Base-by-base conservation (phyloP, 2,113 vertebrate genomes). In the Egretta garzetta region DNA sequence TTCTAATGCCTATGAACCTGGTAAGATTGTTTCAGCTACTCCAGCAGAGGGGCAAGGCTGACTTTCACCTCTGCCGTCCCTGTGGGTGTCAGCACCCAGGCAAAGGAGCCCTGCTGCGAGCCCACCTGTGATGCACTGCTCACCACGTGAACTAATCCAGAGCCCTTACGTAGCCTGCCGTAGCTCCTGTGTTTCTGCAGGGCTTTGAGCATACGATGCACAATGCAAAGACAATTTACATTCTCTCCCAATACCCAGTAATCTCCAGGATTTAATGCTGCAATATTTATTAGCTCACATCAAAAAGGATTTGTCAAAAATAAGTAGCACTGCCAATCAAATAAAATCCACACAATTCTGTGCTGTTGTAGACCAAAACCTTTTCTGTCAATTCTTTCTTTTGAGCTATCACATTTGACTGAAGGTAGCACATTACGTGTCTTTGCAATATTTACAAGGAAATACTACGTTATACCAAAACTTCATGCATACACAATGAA, bases 301-400 rank as follows among this genome's bases (percentile, higher is more conserved):
- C 81, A 88, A 37, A 91, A 93, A 53, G 62, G 90, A 95, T 93
- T 95, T 93, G 45, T 88, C 77, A 82, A 73, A 94, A 94, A 58
- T 73, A 82, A 75, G 68, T 37, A 88, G 58, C 0, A 0, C 43
- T 88, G 92, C 30, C 87, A 86, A 64, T 80, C 74, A 91, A 63
- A 76, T 27, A 8, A 90, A 90, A 86, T 58, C 39, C 53, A 80
- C 49, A n/a, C 47, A 39, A 56, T 45, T 88, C 28, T 19, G 50
- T 63, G 28, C 63, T 90, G 16, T 13, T 80, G 45, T 14, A 77
- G 45, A 39, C 3, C 18, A 14, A 59, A 82, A 21, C 6, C 41
- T 66, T 14, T 53, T 13, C 79, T 47, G 8, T 18, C 63, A 52
- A 26, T 49, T 70, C 47, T 17, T 23, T 56, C 66, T 73, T 88